Conservation (phyloP, 2,797 vertebrate genomes). For the Carapus acus region DNA sequence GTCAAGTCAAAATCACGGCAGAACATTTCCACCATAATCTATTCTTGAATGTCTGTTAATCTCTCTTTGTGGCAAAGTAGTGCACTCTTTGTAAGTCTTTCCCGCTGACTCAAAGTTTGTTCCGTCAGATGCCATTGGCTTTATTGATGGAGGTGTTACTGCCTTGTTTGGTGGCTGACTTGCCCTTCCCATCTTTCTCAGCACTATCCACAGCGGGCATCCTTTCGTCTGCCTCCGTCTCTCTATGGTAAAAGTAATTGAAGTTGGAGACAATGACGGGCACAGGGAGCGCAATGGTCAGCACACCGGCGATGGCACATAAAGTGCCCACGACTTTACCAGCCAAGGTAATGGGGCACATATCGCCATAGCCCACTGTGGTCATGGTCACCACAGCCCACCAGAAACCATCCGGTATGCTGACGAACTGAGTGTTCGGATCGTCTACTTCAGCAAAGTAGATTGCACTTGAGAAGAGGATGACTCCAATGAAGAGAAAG, state of each 20-base stretch:
- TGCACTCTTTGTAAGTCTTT: neutral
- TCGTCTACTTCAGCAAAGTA: slow-evolving; percentile 95
- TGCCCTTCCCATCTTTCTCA: slow-evolving; percentile 67
- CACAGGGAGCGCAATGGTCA: slow-evolving; percentile 95
- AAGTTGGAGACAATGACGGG: slow-evolving; percentile 98
- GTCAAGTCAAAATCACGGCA: slow-evolving; percentile 9
- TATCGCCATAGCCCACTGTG: slow-evolving; percentile 95
- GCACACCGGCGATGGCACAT: slow-evolving; percentile 91
- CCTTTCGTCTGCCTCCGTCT: slow-evolving; percentile 90
- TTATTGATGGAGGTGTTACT: slow-evolving; percentile 82
- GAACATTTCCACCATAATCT: slow-evolving; percentile 1
- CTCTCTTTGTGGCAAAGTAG: slow-evolving; percentile 12
- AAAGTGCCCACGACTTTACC: slow-evolving; percentile 94
- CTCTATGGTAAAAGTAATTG: slow-evolving; percentile 97
- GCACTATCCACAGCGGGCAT: slow-evolving; percentile 67
- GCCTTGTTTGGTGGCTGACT: slow-evolving; percentile 53
- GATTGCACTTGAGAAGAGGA: slow-evolving; percentile 93
- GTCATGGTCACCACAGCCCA: slow-evolving; percentile 99
- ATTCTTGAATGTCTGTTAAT: slow-evolving; percentile 4
- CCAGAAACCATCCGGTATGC: slow-evolving; percentile 98
- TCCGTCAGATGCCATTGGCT: slow-evolving; percentile 74
- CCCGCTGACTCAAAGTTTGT: slow-evolving; percentile 43
- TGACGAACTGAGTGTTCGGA: slow-evolving; percentile 90
- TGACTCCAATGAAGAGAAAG: slow-evolving; percentile 96
- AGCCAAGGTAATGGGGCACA: slow-evolving; percentile 90